Percentiles rank a stretch among this genome's conserved stretches.
Conservation (phyloP, 2,113 vertebrate genomes). For the Cnemophilus loriae region DNA sequence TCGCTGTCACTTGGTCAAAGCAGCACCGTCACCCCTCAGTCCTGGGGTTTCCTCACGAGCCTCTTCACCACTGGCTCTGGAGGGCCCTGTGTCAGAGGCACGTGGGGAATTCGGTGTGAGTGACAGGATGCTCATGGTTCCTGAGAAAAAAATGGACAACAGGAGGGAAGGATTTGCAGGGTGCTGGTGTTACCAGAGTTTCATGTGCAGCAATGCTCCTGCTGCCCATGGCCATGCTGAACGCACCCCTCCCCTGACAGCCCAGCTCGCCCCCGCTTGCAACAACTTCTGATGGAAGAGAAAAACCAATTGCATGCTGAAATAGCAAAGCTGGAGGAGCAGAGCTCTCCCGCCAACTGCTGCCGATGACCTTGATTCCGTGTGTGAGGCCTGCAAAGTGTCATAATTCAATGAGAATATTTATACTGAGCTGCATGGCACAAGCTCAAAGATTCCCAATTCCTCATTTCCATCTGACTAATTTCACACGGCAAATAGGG, state of each 20-base stretch:
- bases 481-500: not conserved
- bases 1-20: not conserved
- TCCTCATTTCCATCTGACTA: not conserved
- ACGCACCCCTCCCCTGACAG: not conserved
- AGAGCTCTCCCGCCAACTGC: not conserved
- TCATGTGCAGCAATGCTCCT: fast-evolving
- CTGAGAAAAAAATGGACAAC: not conserved
- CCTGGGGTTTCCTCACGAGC: not conserved
- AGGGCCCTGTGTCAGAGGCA: not conserved
- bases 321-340: not conserved
- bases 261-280: not conserved
- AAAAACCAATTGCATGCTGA: not conserved
- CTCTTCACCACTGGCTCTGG: fast-evolving
- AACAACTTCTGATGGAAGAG: not conserved
- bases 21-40: not conserved
- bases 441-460: not conserved
- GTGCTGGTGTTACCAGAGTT: not conserved
- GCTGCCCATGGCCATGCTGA: not conserved
- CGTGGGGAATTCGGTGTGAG: fast-evolving
- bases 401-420: not conserved
- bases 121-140: not conserved
- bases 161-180: not conserved
- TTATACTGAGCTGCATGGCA: not conserved
- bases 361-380: not conserved
- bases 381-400: not conserved